These are phyloP conservation scores for Psittacula echo DNA, from an alignment of 2,797 vertebrate species.

Conservation along the genomic window DNA sequence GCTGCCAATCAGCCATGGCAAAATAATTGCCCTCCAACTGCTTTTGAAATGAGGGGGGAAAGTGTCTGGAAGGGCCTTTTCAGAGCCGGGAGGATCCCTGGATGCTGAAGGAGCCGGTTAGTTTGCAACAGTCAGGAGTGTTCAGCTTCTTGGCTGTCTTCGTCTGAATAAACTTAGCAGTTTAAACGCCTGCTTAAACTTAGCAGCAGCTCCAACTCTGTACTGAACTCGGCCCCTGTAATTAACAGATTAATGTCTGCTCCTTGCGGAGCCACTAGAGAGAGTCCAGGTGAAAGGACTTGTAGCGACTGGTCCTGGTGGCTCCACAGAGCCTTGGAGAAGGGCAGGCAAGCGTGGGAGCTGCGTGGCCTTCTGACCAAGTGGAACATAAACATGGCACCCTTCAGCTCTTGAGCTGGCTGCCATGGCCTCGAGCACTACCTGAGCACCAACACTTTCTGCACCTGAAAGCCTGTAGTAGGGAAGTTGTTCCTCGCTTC, in stretches of 20 bases:
- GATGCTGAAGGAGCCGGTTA: neutral
- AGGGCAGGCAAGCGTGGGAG: neutral
- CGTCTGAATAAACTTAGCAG: neutral
- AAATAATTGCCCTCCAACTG: neutral
- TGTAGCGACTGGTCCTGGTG: fast-evolving
- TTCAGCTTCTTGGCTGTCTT: neutral
- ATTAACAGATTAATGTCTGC: neutral
- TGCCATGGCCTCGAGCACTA: fast-evolving
- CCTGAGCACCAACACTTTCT: neutral
- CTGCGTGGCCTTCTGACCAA: neutral
- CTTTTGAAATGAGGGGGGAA: neutral
- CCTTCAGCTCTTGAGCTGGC: neutral
- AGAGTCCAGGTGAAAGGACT: neutral
- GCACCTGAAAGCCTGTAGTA: fast-evolving
- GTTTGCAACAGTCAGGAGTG: neutral
- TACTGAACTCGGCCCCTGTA: neutral
- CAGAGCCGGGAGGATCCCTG: neutral
- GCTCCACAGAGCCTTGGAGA: neutral
- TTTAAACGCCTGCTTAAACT: neutral
- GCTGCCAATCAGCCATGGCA: neutral
- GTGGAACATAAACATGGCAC: neutral
- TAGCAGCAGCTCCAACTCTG: neutral
- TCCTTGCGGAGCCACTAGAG: neutral
- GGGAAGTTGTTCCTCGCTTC: neutral
- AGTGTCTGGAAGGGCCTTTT: neutral